A percentile compares a stretch with the other conserved stretches of the same genome.
Conservation (phyloP, 1,140 invertebrate species). For the Caenorhabditis briggsae region DNA sequence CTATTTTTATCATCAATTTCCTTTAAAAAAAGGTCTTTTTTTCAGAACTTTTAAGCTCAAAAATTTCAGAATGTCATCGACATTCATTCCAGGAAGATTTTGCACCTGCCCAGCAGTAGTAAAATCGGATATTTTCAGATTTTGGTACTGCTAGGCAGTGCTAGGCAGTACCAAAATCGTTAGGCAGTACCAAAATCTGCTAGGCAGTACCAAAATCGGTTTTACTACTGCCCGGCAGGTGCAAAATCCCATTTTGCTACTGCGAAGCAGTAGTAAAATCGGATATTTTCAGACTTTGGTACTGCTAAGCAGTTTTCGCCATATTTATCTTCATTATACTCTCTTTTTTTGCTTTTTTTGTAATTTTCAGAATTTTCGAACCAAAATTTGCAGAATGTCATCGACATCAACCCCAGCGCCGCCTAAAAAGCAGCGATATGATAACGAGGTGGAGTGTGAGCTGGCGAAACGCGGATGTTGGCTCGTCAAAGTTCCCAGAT, state of each 20-base stretch:
- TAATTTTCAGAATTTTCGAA: background rate
- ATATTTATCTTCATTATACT: too few relatives aligned
- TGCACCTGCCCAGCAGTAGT: background rate
- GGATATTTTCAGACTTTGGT: background rate
- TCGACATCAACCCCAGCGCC: background rate
- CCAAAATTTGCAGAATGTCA: too few relatives aligned
- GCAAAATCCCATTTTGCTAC: background rate
- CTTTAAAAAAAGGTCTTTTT: background rate
- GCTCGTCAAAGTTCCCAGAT: conserved; percentile 70
- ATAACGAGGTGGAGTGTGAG: conserved; percentile 47
- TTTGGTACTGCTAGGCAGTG: too few relatives aligned
- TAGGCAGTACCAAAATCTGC: background rate
- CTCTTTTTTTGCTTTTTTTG: too few relatives aligned
- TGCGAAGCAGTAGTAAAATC: background rate
- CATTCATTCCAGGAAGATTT: too few relatives aligned
- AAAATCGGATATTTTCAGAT: background rate
- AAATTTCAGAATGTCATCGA: background rate
- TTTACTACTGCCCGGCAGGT: background rate
- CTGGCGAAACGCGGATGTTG: conserved; percentile 67
- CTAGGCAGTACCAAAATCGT: too few relatives aligned
- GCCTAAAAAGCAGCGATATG: background rate
- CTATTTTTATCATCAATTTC: background rate
- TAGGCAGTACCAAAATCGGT: background rate
- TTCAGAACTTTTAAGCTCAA: background rate
- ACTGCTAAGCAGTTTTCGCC: background rate